phyloP scores from a whole-genome alignment of 2,888 invertebrate species.

The Drosophila robusta region DNA sequence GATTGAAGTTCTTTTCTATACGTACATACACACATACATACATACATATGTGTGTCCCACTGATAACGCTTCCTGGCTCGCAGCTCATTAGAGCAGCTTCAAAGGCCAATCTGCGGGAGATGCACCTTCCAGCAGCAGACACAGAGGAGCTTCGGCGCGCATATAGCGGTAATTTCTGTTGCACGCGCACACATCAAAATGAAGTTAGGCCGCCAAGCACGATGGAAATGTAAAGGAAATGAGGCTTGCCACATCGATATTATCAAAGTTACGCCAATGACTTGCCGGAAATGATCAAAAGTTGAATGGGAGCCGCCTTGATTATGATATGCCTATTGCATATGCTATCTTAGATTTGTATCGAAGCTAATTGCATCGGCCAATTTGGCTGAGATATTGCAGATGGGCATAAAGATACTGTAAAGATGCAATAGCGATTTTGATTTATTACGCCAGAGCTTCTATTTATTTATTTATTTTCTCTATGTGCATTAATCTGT shows the following conservation, averaged over 20 bases:
- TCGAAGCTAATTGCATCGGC: constrained; percentile 25
- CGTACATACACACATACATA: constrained; percentile 7
- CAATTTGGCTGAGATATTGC: not conserved
- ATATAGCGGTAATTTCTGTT: constrained; percentile 45
- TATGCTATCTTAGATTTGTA: constrained; percentile 3
- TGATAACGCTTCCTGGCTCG: constrained; percentile 64
- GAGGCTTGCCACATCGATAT: constrained; percentile 22
- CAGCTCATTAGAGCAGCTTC: constrained; percentile 51
- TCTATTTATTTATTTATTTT: constrained; percentile 1
- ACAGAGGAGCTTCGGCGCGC: constrained; percentile 34
- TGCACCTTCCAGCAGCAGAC: constrained; percentile 55
- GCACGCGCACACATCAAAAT: constrained; percentile 38
- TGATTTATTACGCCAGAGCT: no score
- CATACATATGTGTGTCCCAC: constrained; percentile 1
- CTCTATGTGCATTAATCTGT: constrained; percentile 1
- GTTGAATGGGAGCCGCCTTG: constrained; percentile 30
- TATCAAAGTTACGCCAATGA: constrained; percentile 16
- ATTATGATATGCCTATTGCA: constrained; percentile 4
- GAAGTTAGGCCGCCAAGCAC: not conserved
- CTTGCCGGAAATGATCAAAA: constrained; percentile 40
- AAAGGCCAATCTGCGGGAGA: constrained; percentile 37
- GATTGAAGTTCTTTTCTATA: constrained; percentile 6
- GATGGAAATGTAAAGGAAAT: constrained; percentile 4
- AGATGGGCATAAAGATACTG: not conserved
- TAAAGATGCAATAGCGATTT: not conserved